Percentiles rank a stretch among this genome's conserved stretches.
Evolutionary conservation across 30 jellyfish, hydroid and myxozoan genomes (phyloP).

Genomic region (Cassiopea xamachana): DNA sequence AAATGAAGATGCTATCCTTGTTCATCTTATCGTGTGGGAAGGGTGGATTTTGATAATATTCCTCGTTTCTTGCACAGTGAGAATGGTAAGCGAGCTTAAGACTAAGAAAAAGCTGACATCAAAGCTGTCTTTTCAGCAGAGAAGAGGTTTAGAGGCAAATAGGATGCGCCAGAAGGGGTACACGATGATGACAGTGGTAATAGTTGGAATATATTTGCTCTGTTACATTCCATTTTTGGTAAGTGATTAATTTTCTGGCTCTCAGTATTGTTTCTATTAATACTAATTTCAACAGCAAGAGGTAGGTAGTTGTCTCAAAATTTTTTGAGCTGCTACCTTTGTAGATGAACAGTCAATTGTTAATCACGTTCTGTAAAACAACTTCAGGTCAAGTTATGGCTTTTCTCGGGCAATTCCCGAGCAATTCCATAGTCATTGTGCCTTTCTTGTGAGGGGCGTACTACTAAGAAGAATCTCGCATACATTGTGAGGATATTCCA

Average conservation of each 20-base stretch:
- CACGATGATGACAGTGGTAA: conserved; percentile 73
- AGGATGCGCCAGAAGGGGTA: conserved; percentile 73
- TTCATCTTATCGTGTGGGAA: conserved; percentile 78
- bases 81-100: conserved; percentile 54
- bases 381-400: too few relatives aligned
- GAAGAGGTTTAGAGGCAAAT: conserved; percentile 54
- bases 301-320: too few relatives aligned
- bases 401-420: too few relatives aligned
- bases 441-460: too few relatives aligned
- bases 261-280: background rate
- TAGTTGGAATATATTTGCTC: conserved; percentile 61
- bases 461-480: too few relatives aligned
- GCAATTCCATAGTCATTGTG: too few relatives aligned
- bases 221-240: conserved; percentile 81
- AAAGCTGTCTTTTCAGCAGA: conserved; percentile 64
- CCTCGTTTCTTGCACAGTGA: conserved; percentile 19
- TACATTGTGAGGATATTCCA: too few relatives aligned
- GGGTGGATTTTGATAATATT: conserved; percentile 56
- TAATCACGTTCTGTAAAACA: too few relatives aligned
- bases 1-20: conserved; percentile 40
- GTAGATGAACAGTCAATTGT: too few relatives aligned
- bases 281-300: background rate
- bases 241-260: conserved; percentile 11
- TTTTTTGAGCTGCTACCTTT: too few relatives aligned
- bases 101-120: conserved; percentile 53